Percentiles rank a stretch among this genome's conserved stretches.
Evolutionary conservation across 2,888 invertebrate species (phyloP).

Genomic region (Lepidocyrtoides sp.): DNA sequence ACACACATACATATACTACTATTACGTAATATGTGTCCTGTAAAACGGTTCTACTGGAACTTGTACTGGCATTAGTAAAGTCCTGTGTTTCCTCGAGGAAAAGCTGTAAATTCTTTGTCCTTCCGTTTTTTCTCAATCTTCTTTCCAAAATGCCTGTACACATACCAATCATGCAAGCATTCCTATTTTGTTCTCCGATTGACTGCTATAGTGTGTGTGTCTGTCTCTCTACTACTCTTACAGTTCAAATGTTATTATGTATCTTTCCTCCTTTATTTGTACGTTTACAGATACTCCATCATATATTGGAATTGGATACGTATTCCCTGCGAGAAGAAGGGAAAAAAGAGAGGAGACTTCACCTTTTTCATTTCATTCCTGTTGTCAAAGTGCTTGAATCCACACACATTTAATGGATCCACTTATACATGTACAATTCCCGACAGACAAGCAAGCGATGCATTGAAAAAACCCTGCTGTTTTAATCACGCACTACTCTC

Average conservation of each 20-base stretch:
- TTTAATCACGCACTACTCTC: constrained; percentile 73
- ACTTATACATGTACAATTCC: constrained; percentile 68
- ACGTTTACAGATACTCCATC: too few species aligned
- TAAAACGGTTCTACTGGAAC: constrained; percentile 28
- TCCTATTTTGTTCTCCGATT: constrained; percentile 32
- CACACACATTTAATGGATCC: constrained; percentile 73
- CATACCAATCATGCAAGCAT: neutral
- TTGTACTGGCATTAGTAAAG: constrained; percentile 51
- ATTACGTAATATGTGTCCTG: constrained; percentile 21
- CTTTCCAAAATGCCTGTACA: constrained; percentile 15
- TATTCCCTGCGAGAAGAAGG: neutral
- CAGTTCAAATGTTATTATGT: constrained; percentile 4
- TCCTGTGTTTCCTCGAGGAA: constrained; percentile 45
- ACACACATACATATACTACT: too few species aligned
- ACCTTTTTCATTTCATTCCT: constrained; percentile 59
- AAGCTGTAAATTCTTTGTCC: constrained; percentile 66
- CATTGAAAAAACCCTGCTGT: constrained; percentile 75
- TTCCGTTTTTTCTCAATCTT: constrained; percentile 1
- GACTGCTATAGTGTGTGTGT: neutral
- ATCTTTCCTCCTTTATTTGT: neutral
- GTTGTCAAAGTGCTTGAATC: constrained; percentile 77
- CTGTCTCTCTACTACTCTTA: too few species aligned
- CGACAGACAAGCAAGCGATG: constrained; percentile 69
- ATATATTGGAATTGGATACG: constrained; percentile 49
- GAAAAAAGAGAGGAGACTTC: constrained; percentile 57